Base-by-base conservation (phyloP, 2,888 invertebrate genomes). In the Thecophora atra region DNA sequence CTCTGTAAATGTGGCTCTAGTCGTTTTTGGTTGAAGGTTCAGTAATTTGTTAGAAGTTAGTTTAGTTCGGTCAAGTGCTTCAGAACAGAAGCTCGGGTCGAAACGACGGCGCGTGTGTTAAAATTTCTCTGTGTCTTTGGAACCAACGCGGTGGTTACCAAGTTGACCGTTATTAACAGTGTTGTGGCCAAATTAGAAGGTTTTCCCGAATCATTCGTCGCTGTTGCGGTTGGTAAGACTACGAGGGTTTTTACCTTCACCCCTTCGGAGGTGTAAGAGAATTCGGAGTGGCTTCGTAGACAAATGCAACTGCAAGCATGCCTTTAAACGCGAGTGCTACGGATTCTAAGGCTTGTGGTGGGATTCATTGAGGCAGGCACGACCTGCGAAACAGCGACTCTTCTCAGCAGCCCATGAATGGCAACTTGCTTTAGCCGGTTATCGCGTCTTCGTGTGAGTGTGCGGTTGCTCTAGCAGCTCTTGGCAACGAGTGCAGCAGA, bases 301-400 rank as follows among this genome's bases (percentile, higher is more conserved):
- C 56, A 69, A 69, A n/a, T n/a, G n/a, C n/a, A n/a, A 69, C 42
- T 58, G 26, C 6, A 47, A 51, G 58, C 44, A 44, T 69, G 47
- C 17, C 56, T 24, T 11, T 69, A 17, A 26, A 58, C 58, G 68
- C 56, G 60, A 69, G 58, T 56, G 58, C 7, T 60, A n/a, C 28
- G 19, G 47, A 69, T 58, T 69, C 44, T 47, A 69, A 42, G 60
- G 42, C 65, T 47, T 66, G 60, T 28, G 66, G 58, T 71, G 60
- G 58, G 56, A 51, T 58, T 58, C 65, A 66, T 52, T 70, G 52
- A 60, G 62, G 37, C 30, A 30, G 54, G n/a, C 30, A 28, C 26
- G 28, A 47, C 28, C 68, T 52, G 44, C 21, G 24, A 3, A 51
- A 62, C 24, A 37, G 52, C 64, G 54, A 56, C n/a, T 17, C 56